phyloP scores from a whole-genome alignment of 2,113 vertebrate species.

The Rhineura floridana region DNA sequence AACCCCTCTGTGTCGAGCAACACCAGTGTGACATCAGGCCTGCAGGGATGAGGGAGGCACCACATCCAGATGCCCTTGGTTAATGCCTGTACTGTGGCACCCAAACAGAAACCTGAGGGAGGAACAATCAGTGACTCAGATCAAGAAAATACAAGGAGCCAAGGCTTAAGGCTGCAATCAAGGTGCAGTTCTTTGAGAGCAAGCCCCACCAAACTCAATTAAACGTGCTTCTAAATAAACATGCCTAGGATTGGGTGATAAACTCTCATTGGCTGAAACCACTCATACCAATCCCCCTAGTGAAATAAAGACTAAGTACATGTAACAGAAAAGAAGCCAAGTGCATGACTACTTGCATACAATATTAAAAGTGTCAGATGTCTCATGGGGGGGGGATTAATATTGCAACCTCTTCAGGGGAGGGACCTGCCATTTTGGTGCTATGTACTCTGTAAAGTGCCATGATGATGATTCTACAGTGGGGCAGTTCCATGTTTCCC shows the following conservation, averaged over 20 bases:
- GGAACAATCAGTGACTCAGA: not conserved
- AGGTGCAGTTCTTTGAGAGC: not conserved
- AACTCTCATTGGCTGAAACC: not conserved
- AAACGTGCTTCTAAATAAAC: not conserved
- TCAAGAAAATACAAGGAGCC: too few relatives aligned
- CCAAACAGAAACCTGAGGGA: conserved; percentile 71
- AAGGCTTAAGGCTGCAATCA: not conserved
- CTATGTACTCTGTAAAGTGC: not conserved
- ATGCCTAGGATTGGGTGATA: not conserved
- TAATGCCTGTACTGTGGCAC: conserved; percentile 60
- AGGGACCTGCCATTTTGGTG: not conserved
- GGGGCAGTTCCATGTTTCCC: too few relatives aligned
- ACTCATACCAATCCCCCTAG: not conserved
- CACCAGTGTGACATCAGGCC: conserved; percentile 52
- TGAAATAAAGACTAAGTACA: not conserved
- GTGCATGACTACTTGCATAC: too few relatives aligned
- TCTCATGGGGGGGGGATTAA: too few relatives aligned
- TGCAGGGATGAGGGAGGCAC: conserved; percentile 65
- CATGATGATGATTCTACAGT: too few relatives aligned
- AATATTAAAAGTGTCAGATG: not conserved
- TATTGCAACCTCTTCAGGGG: not conserved
- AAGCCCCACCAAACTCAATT: not conserved
- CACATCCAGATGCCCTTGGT: conserved; percentile 66
- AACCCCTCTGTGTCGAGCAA: conserved; percentile 69
- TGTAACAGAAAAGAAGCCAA: not conserved